Evolutionary conservation across 37 sponge, comb jelly and placozoan species (phyloP).

Genomic region (Lycopodina hypogea): DNA sequence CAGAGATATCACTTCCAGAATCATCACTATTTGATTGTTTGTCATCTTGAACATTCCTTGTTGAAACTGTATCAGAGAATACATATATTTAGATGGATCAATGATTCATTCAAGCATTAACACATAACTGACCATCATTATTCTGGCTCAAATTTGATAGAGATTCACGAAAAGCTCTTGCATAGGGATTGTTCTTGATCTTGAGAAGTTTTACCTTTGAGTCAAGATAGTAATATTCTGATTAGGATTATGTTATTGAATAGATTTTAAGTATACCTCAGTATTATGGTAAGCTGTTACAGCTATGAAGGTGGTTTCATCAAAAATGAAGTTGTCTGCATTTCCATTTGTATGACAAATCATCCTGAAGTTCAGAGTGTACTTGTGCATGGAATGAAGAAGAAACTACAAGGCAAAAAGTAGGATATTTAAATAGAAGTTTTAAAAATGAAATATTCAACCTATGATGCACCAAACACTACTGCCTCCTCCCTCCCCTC

Average conservation of each 20-base stretch:
- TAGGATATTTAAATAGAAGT: background rate
- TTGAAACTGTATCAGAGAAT: too few species aligned
- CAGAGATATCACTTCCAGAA: too few species aligned
- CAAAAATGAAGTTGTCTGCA: slow-evolving; percentile 37
- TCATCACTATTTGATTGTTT: too few species aligned
- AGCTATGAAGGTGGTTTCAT: slow-evolving; percentile 76
- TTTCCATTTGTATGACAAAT: slow-evolving; percentile 14
- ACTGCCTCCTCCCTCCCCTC: too few species aligned
- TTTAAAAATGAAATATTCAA: too few species aligned
- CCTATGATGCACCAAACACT: too few species aligned
- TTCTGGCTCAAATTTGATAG: background rate
- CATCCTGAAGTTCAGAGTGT: slow-evolving; percentile 42
- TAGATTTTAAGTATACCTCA: slow-evolving; percentile 23
- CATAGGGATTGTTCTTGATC: slow-evolving; percentile 75
- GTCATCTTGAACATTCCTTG: too few species aligned
- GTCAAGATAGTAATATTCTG: background rate
- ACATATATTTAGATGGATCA: too few species aligned
- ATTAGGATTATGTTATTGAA: background rate
- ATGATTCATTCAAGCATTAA: too few species aligned
- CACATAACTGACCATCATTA: background rate
- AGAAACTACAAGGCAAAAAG: slow-evolving; percentile 46
- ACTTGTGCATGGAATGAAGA: slow-evolving; percentile 84
- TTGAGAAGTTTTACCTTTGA: slow-evolving; percentile 62
- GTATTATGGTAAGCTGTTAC: slow-evolving; percentile 85
- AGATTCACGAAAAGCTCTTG: slow-evolving; percentile 63